These are phyloP conservation scores for Clitarchus hookeri DNA, from an alignment of 2,888 invertebrate genomes.

Conservation along the genomic window DNA sequence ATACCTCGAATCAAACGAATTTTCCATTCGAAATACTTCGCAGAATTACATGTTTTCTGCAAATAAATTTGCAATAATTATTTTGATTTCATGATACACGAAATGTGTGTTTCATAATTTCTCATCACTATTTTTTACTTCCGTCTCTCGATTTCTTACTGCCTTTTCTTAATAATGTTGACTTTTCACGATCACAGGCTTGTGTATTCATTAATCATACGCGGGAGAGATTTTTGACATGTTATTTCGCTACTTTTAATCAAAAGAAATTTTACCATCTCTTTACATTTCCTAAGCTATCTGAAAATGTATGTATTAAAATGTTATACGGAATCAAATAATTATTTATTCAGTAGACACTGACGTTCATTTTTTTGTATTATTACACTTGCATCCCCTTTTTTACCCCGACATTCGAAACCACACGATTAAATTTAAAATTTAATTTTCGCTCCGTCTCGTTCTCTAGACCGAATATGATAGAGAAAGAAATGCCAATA, in stretches of 20 bases:
- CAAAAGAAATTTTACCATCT: not conserved
- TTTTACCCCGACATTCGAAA: conserved; percentile 34
- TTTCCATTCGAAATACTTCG: too few species aligned
- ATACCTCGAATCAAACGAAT: too few species aligned
- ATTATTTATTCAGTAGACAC: conserved; percentile 35
- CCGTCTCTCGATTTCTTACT: too few species aligned
- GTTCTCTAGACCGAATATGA: conserved; percentile 27
- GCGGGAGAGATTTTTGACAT: not conserved
- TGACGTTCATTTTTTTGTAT: conserved; percentile 31
- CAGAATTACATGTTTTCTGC: too few species aligned
- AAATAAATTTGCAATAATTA: too few species aligned
- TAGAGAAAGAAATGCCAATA: conserved; percentile 37
- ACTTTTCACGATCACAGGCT: too few species aligned
- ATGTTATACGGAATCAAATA: conserved; percentile 31
- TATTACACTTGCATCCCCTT: conserved; percentile 29
- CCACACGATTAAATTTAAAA: conserved; percentile 42
- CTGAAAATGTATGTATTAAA: not conserved
- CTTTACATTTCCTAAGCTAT: conserved; percentile 1
- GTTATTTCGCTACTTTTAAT: not conserved
- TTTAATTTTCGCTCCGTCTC: conserved; percentile 39
- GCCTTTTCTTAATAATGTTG: too few species aligned
- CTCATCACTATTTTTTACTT: too few species aligned
- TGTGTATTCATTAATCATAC: not conserved
- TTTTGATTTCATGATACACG: too few species aligned
- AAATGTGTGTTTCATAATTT: too few species aligned